Percentiles rank a stretch among this genome's conserved stretches.
Evolutionary conservation across 2,797 vertebrate genomes (phyloP).

Genomic region (Malurus splendens): DNA sequence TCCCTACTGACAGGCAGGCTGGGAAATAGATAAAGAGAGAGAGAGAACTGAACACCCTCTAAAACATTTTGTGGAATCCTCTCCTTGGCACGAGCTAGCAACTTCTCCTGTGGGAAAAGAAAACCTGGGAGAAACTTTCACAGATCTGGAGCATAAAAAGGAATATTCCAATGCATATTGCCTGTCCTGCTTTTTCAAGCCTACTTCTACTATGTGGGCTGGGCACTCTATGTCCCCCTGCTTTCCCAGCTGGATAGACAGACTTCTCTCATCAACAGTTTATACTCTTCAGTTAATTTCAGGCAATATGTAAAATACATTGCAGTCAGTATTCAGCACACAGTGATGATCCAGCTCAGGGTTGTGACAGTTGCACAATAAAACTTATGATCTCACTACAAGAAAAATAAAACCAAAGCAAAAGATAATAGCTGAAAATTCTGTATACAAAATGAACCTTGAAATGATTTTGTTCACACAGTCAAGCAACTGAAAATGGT

Average conservation of each 20-base stretch:
- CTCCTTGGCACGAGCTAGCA: not conserved
- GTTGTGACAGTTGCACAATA: not conserved
- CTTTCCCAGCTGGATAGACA: not conserved
- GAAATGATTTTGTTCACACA: not conserved
- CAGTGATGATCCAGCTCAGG: not conserved
- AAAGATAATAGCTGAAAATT: not conserved
- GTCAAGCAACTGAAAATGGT: not conserved
- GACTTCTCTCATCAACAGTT: not conserved
- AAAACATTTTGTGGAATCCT: not conserved
- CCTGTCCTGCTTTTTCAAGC: not conserved
- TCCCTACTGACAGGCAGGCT: not conserved
- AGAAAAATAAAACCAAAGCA: not conserved
- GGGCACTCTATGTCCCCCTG: not conserved
- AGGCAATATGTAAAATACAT: not conserved
- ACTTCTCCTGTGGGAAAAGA: not conserved
- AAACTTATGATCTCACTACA: not conserved
- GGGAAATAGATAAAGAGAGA: not conserved
- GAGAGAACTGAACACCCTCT: not conserved
- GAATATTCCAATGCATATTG: not conserved
- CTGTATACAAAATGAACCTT: not conserved
- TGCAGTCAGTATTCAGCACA: not conserved
- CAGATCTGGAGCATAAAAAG: not conserved
- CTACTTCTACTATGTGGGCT: not conserved
- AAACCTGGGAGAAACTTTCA: not conserved
- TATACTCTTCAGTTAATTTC: not conserved